Evolutionary conservation across 1,140 invertebrate genomes (phyloP), one percentile per base, ranked within the genome.

Genomic region (Caerostris darwini): DNA sequence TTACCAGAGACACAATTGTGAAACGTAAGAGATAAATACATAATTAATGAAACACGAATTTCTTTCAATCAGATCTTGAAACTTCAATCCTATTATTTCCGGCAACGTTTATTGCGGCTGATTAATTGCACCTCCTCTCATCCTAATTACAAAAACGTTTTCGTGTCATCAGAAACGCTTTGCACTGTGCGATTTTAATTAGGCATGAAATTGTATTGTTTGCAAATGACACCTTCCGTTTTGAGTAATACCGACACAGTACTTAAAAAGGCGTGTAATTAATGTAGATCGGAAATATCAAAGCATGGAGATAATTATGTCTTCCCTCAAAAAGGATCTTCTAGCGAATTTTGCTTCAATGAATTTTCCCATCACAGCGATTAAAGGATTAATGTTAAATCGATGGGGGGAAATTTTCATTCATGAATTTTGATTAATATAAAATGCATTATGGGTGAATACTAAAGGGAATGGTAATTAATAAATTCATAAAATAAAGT

Each of bases 251-350:
- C 71, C 10, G 61, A 53, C 34, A 12, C 34, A 77, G 8, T 77
- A 50, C 50, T 50, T 77, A 77, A 77, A 77, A 77, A 34, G 71
- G 34, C 8, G 34, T 12, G 34, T 77, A 77, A 77, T 77, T 77
- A 77, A 77, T 77, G 71, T 12, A 77, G 53, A 77, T 77, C 10
- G 71, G 71, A 77, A 77, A 77, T 77, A 77, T 77, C 71, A 77
- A 77, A 77, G 71, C 34, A 5, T 8, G 7, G 71, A 12, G 6
- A 77, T 77, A 12, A 53, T 53, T 50, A 53, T 53, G 53, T 77
- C 71, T 77, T 77, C 53, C 50, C 12, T 50, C 34, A 34, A 12
- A 64, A 50, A 10, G 71, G 5, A 77, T 50, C 34, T 53, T 34
- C 71, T 5, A 3, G 8, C 7, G 50, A 77, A 77, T 77, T 53